Base-by-base conservation (phyloP, 2,797 vertebrate species). In the Scleropages formosus region DNA sequence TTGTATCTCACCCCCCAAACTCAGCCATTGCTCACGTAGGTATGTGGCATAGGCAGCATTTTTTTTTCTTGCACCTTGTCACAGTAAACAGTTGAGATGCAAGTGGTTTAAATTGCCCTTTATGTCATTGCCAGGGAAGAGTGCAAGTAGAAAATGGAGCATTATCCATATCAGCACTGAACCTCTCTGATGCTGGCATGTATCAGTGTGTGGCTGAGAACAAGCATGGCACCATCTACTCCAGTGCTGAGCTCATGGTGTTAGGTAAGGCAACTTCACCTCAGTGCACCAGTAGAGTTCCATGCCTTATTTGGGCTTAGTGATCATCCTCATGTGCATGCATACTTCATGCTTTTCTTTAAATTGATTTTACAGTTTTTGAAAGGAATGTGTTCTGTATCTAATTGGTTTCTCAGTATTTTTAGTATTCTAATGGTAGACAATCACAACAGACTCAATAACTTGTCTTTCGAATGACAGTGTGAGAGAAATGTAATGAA, bases 121-220 rank as follows among this genome's bases (percentile, higher is more conserved):
- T 77, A 66, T 89, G 24, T 87, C 53, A 76, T 87, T 81, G 58
- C 80, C 91, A 98, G 96, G 93, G 92, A 82, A 93, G 93, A 84
- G 88, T 94, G 86, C 95, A 95, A 88, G 93, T 96, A 82, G 96
- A 98, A 91, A 96, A 96, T 0, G 97, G 96, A 67, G 95, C 92
- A 77, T 93, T 98, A 79, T 95, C 93, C 68, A 93, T 98, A 88
- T 85, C 91, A 46, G 90, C 90, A 73, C 88, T 98, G 87, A 95
- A 93, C 85, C 90, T 95, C 89, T 95, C 94, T 75, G 95, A 98
- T 85, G 94, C 94, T 27, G 97, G 96, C 84, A 95, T 95, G 93
- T 98, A 97, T 91, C 96, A 98, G 46, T 98, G 97, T 89, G 89
- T 96, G 86, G 96, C 96, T 47, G 96, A 98, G 91, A 98, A 98